Conservation (phyloP, 2,797 vertebrate species). For the Todus mexicanus region DNA sequence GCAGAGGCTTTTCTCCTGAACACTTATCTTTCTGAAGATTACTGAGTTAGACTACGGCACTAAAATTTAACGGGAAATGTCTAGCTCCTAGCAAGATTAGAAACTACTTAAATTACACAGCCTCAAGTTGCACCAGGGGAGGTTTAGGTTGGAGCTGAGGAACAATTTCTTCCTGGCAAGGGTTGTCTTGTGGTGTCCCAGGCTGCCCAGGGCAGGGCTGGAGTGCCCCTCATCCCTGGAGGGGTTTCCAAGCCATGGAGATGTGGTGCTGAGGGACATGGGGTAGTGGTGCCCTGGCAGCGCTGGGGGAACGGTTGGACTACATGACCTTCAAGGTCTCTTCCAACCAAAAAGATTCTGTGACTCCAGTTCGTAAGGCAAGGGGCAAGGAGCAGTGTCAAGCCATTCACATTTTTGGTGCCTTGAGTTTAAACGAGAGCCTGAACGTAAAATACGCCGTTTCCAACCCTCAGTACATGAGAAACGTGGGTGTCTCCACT, state of each 20-base stretch:
- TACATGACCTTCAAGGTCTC: no score
- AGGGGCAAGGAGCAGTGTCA: neutral
- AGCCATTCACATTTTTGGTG: neutral
- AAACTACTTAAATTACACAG: neutral
- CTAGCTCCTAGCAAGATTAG: neutral
- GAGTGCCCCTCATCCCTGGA: neutral
- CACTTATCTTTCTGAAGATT: neutral
- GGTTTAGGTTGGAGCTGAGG: neutral
- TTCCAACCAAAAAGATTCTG: neutral
- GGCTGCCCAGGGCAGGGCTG: neutral
- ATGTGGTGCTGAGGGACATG: neutral
- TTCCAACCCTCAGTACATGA: neutral
- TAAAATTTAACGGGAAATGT: neutral
- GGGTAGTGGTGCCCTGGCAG: neutral
- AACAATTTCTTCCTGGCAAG: neutral
- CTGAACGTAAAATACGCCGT: rapidly evolving
- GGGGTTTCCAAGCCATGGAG: neutral
- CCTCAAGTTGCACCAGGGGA: neutral
- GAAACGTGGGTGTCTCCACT: rapidly evolving
- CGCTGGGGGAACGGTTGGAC: no score
- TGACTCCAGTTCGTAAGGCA: neutral
- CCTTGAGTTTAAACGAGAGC: neutral
- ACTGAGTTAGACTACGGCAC: neutral
- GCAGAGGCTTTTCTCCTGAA: neutral
- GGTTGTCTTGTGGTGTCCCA: neutral